Evolutionary conservation across 2,113 vertebrate genomes (phyloP), one percentile per base, ranked within the genome.

Genomic region (Tricholaema leucomelas): DNA sequence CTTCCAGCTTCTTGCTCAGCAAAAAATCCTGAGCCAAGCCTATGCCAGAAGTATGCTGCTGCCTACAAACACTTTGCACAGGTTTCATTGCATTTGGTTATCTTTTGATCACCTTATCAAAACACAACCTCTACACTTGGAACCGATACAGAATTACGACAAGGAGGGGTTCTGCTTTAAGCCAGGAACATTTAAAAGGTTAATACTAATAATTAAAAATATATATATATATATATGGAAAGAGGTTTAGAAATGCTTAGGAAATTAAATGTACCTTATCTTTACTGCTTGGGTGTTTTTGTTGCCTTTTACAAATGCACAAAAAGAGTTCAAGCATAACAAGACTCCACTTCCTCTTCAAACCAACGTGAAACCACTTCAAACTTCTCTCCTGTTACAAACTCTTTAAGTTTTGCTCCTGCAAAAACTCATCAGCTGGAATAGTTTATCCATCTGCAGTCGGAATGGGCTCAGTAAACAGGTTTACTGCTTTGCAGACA

Each of bases 391-490:
- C 84, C 93, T 95, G 85, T 52, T 16, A 89, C 87, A 90, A 97
- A 87, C 91, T 93, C 74, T 93, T 16, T 44, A 44, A 95, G 91
- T 92, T 94, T 97, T 97, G 92, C 92, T 97, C 92, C 88, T 94
- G 91, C 91, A 92, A 97, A 97, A 90, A 84, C 87, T 84, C 90
- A 97, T 98, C 97, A 98, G 97, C 97, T 91, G 94, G 96, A 97
- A 94, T 95, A 97, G 96, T 96, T 97, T 97, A 97, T 97, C 95
- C 96, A 96, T 96, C 95, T 96, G 92, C 94, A 95, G 96, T 97
- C 95, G 96, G 96, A 96, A 97, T 52, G 87, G 92, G 92, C 93
- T 97, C 92, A 94, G 91, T 95, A 95, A 96, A 95, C 95, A 97
- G 96, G 95, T 96, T 97, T 93, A 90, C 96, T 97, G 96, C 92